A percentile compares a stretch with the other conserved stretches of the same genome.
Conservation (phyloP, 2,888 invertebrate species). For the Atethmia centrago region DNA sequence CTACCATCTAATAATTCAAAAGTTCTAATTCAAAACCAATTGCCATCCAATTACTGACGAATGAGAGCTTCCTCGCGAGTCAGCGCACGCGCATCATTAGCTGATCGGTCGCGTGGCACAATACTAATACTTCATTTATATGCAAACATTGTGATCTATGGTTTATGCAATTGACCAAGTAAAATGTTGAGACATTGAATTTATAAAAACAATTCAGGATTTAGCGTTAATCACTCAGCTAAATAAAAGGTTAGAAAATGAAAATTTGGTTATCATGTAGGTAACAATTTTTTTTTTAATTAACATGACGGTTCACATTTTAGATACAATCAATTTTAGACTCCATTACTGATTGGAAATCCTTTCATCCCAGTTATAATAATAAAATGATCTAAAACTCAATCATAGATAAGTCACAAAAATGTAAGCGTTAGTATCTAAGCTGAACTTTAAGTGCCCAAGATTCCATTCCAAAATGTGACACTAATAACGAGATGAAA, state of each 20-base stretch:
- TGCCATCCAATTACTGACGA: constrained; percentile 28
- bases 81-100: constrained; percentile 33
- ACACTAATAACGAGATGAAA: not conserved
- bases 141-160: constrained; percentile 24
- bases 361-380: not conserved
- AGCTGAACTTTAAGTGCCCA: not conserved
- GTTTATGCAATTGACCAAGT: not conserved
- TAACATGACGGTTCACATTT: not conserved
- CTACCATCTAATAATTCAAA: not conserved
- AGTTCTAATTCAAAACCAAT: not conserved
- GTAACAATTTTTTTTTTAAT: not conserved
- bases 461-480: not conserved
- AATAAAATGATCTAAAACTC: not conserved
- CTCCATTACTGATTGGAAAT: not conserved
- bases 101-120: constrained; percentile 17
- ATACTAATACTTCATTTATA: constrained; percentile 18
- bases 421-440: not conserved
- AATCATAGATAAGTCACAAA: not conserved
- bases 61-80: constrained; percentile 20
- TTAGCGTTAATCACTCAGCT: not conserved
- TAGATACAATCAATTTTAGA: not conserved
- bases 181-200: not conserved
- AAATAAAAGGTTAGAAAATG: not conserved
- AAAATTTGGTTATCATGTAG: not conserved
- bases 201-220: not conserved